Evolutionary conservation across 1,140 invertebrate species (phyloP).

Genomic region (Drosophila truncata): DNA sequence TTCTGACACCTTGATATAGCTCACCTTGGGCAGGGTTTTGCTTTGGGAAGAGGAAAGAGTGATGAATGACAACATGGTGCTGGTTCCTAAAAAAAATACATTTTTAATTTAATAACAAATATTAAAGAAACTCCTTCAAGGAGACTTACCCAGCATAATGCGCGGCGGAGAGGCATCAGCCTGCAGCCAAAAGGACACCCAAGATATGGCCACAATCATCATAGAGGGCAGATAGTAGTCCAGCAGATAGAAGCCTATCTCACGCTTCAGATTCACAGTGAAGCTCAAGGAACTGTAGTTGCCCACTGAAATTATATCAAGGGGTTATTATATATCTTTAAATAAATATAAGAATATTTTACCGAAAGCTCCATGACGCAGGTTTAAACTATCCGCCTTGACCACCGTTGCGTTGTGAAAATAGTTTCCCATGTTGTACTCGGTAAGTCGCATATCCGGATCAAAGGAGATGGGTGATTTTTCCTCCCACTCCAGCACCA

Average conservation of each 20-base stretch:
- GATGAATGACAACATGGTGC: slow-evolving; percentile 95
- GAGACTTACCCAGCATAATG: slow-evolving; percentile 89
- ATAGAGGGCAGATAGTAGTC: slow-evolving; percentile 96
- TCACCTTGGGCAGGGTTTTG: slow-evolving; percentile 94
- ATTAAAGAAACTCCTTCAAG: not conserved
- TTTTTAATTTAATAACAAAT: too few species aligned
- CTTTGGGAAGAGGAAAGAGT: slow-evolving; percentile 92
- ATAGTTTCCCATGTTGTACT: slow-evolving; percentile 90
- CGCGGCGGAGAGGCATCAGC: slow-evolving; percentile 94
- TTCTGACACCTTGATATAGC: slow-evolving; percentile 95
- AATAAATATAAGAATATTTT: slow-evolving; percentile 41
- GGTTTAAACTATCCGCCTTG: slow-evolving; percentile 86
- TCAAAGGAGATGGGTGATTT: slow-evolving; percentile 91
- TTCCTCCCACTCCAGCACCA: slow-evolving; percentile 91
- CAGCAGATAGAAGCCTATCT: slow-evolving; percentile 95
- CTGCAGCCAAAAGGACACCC: slow-evolving; percentile 96
- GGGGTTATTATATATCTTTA: not conserved
- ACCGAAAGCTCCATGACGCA: slow-evolving; percentile 90
- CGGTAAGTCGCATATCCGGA: slow-evolving; percentile 91
- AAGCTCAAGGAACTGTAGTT: slow-evolving; percentile 93
- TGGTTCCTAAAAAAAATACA: too few species aligned
- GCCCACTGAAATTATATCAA: slow-evolving; percentile 86
- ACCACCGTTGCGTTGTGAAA: slow-evolving; percentile 90
- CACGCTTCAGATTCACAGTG: slow-evolving; percentile 91
- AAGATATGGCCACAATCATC: slow-evolving; percentile 94